Base-by-base conservation (phyloP, 2,113 vertebrate genomes). In the Sterna hirundo region DNA sequence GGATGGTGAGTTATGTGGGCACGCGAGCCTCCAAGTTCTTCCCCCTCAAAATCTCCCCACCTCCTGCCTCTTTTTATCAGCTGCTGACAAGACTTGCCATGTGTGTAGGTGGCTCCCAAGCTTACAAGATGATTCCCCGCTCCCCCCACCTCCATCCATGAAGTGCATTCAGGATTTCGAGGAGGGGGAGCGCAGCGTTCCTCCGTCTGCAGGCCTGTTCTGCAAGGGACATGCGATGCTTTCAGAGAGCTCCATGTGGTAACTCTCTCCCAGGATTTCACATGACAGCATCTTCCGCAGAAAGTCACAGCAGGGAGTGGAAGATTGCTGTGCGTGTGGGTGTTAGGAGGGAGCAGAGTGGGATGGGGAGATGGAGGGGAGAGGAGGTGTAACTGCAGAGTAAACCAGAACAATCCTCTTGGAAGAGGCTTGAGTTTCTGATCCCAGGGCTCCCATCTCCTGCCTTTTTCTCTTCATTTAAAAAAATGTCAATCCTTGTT, bases 21-120 rank as follows among this genome's bases (percentile, higher is more conserved):
- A 90, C 0, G 0, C 0, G 5, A 83, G 26, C 74, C 71, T 88
- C 87, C 84, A 55, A n/a, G 10, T 62, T 77, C 66, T 60, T 77
- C 95, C 93, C 81, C 89, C 74, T 54, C 71, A 38, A 83, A 87
- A 83, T 34, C 82, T 91, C 94, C 93, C 95, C 86, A 84, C 91
- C 88, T 97, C 96, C 97, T 84, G 87, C 95, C 75, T 77, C 84
- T 95, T 97, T 65, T 61, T 70, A 95, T 94, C 93, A 95, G 94
- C 95, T 85, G 64, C 87, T 97, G 95, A 94, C 93, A 96, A 91
- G 89, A 27, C 15, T 90, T 93, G 89, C 95, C 85, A 16, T 42
- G 84, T 34, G 66, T 42, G 93, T 93, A 68, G 96, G 97, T 15
- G n/a, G 93, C 95, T 97, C 94, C 88, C 74, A 21, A 79, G 93